Percentiles rank a stretch among this genome's conserved stretches.
Evolutionary conservation across 2,113 vertebrate genomes (phyloP).

Genomic region (Clinocottus analis): DNA sequence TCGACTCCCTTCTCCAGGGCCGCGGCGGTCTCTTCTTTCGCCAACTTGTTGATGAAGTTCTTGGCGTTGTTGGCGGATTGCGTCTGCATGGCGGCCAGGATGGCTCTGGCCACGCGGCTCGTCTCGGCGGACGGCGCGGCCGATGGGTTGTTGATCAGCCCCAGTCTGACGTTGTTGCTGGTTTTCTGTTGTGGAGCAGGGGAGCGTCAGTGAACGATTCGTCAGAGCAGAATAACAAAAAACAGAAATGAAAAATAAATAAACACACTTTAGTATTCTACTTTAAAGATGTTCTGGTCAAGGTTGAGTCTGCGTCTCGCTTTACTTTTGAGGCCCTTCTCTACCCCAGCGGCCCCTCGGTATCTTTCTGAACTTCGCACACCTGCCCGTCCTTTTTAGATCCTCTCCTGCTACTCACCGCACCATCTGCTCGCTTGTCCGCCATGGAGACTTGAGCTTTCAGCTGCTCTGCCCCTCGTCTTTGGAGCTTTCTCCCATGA

Average conservation of each 20-base stretch:
- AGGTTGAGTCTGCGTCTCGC: background rate
- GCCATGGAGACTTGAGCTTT: background rate
- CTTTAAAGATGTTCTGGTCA: background rate
- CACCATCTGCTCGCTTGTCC: background rate
- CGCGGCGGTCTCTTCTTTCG: constrained; percentile 90
- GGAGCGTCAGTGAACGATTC: background rate
- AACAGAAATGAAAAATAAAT: background rate
- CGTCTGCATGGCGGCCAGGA: constrained; percentile 95
- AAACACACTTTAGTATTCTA: background rate
- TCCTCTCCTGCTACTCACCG: background rate
- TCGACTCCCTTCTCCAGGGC: constrained; percentile 86
- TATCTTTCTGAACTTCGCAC: background rate
- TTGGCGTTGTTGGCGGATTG: constrained; percentile 94
- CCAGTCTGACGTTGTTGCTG: constrained; percentile 93
- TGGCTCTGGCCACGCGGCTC: constrained; percentile 86
- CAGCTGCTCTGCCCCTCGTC: background rate
- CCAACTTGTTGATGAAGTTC: constrained; percentile 98
- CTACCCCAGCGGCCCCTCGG: background rate
- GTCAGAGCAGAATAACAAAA: background rate
- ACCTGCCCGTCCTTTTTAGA: background rate
- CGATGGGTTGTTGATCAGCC: constrained; percentile 93
- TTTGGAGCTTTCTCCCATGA: background rate
- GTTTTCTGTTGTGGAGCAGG: constrained; percentile 78
- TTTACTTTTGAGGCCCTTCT: background rate
- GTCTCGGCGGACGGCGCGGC: constrained; percentile 77